A percentile compares a stretch with the other conserved stretches of the same genome.
These are phyloP conservation scores for Nothobranchius kuhntae DNA, from an alignment of 2,113 vertebrate species.

Conservation along the genomic window DNA sequence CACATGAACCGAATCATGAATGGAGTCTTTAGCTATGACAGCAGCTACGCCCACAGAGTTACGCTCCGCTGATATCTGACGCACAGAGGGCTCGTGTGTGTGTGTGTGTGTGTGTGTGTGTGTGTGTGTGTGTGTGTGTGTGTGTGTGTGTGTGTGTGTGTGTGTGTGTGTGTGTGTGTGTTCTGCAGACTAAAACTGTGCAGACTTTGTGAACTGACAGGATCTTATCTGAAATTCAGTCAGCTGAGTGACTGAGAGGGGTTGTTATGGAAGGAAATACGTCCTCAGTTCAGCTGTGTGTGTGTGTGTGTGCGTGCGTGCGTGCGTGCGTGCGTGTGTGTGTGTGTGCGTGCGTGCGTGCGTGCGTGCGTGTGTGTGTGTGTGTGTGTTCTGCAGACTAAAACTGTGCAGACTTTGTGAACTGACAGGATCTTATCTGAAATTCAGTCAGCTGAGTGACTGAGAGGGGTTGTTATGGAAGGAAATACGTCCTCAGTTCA, in stretches of 20 bases:
- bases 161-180: no score
- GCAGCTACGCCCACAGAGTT: slow-evolving; percentile 73
- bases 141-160: no score
- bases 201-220: slow-evolving; percentile 60
- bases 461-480: slow-evolving; percentile 41
- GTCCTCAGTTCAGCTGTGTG: slow-evolving; percentile 48
- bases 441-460: slow-evolving; percentile 62
- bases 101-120: no score
- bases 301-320: neutral
- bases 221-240: slow-evolving; percentile 58
- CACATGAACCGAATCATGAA: slow-evolving; percentile 77
- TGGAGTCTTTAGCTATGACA: slow-evolving; percentile 73
- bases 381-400: slow-evolving; percentile 34
- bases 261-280: slow-evolving; percentile 40
- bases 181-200: slow-evolving; percentile 59
- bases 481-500: slow-evolving; percentile 52
- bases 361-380: neutral
- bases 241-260: slow-evolving; percentile 61
- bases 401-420: slow-evolving; percentile 66
- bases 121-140: no score
- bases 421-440: slow-evolving; percentile 60
- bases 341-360: no score
- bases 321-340: slow-evolving; percentile 13
- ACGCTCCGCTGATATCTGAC: slow-evolving; percentile 68
- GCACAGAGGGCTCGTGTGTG: slow-evolving; percentile 54